Evolutionary conservation across 2,888 invertebrate species (phyloP), one percentile per base, ranked within the genome.

Genomic region (Aphodius sticticus): DNA sequence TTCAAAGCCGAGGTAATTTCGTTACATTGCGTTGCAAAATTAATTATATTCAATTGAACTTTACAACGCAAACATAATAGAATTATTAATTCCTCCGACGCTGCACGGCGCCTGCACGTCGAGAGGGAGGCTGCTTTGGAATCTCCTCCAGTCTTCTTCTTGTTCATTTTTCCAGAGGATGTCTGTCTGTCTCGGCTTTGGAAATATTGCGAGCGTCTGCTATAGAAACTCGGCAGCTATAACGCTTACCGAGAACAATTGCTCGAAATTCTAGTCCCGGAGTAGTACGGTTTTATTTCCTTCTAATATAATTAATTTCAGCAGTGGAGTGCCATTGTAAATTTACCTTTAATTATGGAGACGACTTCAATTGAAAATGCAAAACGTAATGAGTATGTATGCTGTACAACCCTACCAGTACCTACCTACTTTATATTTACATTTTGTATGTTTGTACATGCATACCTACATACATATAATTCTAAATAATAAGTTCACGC

Each of bases 1-100:
- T 95, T 95, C 90, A 95, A 94, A 89, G 95, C 95, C 85, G 94
- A 93, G 91, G 94, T 93, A 85, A 84, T 78, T 78, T 82, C 77
- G 71, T 77, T 79, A 76, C 71, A 77, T 74, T 71, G 76, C 76
- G 77, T 79, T 76, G 69, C 77, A 36, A 78, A 74, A 80, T 80
- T 80, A 80, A 80, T 78, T 80, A 78, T 77, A 74, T 77, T 38
- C 79, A 36, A 79, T 79, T 77, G 70, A 77, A 77, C 77, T 79
- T 79, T 79, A 69, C 53, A 53, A 53, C 74, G 74, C 74, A 35
- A 37, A 74, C 74, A 35, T 74, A 74, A 74, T 37, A n/a, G 74
- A 74, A 74, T 74, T 74, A 74, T 74, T 37, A 74, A 74, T 74
- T 74, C 37, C 35, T n/a, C 74, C 36, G 37, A 74, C 74, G 37